Percentiles rank a stretch among this genome's conserved stretches.
Conservation (phyloP, 2,888 invertebrate genomes). For the Fragum fragum region DNA sequence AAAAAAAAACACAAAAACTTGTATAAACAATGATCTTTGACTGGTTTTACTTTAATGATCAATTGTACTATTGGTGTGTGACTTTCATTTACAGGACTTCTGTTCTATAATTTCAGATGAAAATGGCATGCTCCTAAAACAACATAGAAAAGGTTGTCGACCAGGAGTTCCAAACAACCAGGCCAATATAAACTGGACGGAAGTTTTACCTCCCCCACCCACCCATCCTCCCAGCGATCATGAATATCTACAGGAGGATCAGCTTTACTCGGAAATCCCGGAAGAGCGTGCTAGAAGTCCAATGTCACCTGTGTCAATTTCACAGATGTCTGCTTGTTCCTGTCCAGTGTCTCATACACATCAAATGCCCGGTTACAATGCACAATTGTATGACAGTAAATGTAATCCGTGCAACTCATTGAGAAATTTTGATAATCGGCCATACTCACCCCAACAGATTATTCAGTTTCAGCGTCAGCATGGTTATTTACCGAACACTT, state of each 20-base stretch:
- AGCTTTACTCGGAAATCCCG: slow-evolving; percentile 66
- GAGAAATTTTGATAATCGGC: slow-evolving; percentile 65
- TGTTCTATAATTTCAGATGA: slow-evolving; percentile 73
- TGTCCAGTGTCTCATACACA: slow-evolving; percentile 79
- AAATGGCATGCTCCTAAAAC: slow-evolving; percentile 79
- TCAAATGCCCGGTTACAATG: slow-evolving; percentile 61
- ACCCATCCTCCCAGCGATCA: slow-evolving; percentile 86
- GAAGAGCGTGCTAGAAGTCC: slow-evolving; percentile 71
- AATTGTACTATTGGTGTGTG: too few species aligned
- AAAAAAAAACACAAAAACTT: too few species aligned
- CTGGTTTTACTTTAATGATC: too few species aligned
- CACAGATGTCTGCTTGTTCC: slow-evolving; percentile 79
- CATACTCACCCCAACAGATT: slow-evolving; percentile 58
- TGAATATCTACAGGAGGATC: slow-evolving; percentile 76
- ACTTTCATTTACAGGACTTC: too few species aligned
- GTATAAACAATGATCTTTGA: too few species aligned
- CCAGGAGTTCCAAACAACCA: slow-evolving; percentile 76
- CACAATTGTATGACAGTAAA: slow-evolving; percentile 76
- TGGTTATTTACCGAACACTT: slow-evolving; percentile 41
- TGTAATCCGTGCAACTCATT: slow-evolving; percentile 73
- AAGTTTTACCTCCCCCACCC: slow-evolving; percentile 87
- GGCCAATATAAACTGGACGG: slow-evolving; percentile 84
- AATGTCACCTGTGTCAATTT: slow-evolving; percentile 70
- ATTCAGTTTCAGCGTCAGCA: slow-evolving; percentile 53
- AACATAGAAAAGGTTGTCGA: slow-evolving; percentile 69